Evolutionary conservation across 2,888 invertebrate species (phyloP).

Genomic region (Bedellia somnulentella): DNA sequence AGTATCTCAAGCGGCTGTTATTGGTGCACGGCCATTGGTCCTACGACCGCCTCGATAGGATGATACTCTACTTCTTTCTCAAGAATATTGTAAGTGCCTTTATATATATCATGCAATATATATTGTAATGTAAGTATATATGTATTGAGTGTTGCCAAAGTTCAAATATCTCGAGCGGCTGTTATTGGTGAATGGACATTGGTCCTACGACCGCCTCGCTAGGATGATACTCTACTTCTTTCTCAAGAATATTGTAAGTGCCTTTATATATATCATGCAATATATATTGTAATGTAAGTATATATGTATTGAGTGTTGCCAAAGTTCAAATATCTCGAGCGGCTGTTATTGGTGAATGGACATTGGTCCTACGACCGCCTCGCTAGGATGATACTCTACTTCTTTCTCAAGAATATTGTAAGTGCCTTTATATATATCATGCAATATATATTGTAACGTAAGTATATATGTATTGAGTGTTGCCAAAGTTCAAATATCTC

Average conservation of each 20-base stretch:
- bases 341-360: constrained; percentile 89
- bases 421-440: no score
- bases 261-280: no score
- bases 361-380: constrained; percentile 96
- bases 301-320: no score
- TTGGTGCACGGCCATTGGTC: constrained; percentile 97
- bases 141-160: no score
- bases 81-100: constrained; percentile 94
- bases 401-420: constrained; percentile 97
- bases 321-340: constrained; percentile 85
- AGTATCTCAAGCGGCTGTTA: constrained; percentile 82
- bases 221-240: constrained; percentile 96
- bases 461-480: no score
- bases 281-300: no score
- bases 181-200: constrained; percentile 92
- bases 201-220: constrained; percentile 93
- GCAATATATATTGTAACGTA: no score
- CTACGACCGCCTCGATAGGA: constrained; percentile 89
- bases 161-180: constrained; percentile 88
- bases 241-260: constrained; percentile 93
- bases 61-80: constrained; percentile 96
- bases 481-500: constrained; percentile 86
- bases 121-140: no score
- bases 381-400: constrained; percentile 92
- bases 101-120: no score